Evolutionary conservation across 2,113 vertebrate genomes (phyloP).

Genomic region (Mus musculus): GRCm39 chr12:109426001-109426500

Average conservation of each 20-base stretch:
- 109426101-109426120: constrained; percentile 95
- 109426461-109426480: constrained; percentile 3
- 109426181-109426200: constrained; percentile 88
- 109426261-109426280: constrained; percentile 84
- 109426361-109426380: constrained; percentile 61
- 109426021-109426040: constrained; percentile 91
- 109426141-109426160: constrained; percentile 91
- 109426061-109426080: constrained; percentile 94
- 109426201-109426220: constrained; percentile 92
- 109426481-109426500: not conserved
- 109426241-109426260: constrained; percentile 91
- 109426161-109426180: constrained; percentile 92
- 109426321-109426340: not conserved
- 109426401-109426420: constrained; percentile 57
- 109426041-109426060: constrained; percentile 96
- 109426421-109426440: constrained; percentile 64
- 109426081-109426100: constrained; percentile 94
- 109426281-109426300: not conserved
- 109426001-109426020: constrained; percentile 91
- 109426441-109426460: constrained; percentile 46
- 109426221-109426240: constrained; percentile 96
- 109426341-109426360: not conserved
- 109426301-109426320: not conserved
- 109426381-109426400: constrained; percentile 65
- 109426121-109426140: constrained; percentile 94